phyloP scores from a whole-genome alignment of 2,113 vertebrate genomes.

The Muntiacus muntjak region DNA sequence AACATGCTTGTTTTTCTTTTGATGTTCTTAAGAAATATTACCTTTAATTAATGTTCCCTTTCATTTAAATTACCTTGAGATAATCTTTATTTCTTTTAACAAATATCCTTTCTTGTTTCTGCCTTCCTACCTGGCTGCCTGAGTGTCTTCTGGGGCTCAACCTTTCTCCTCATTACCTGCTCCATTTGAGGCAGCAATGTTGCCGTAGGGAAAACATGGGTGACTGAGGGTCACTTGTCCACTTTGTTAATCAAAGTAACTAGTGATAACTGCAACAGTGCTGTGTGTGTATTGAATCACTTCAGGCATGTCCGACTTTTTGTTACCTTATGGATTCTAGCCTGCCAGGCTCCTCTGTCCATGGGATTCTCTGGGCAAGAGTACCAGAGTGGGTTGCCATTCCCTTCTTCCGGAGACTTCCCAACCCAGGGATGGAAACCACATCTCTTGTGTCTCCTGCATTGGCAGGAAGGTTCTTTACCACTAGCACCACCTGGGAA shows the following conservation, averaged over 20 bases:
- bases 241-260: not conserved
- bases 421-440: not conserved
- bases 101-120: not conserved
- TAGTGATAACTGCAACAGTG: not conserved
- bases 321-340: not conserved
- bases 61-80: not conserved
- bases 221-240: not conserved
- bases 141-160: not conserved
- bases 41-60: not conserved
- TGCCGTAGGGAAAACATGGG: not conserved
- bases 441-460: not conserved
- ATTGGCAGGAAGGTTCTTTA: not conserved
- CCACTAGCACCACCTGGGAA: not conserved
- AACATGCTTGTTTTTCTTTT: not conserved
- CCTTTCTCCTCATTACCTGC: not conserved
- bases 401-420: not conserved
- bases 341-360: not conserved
- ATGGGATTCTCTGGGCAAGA: not conserved
- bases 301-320: not conserved
- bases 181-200: not conserved
- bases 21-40: not conserved
- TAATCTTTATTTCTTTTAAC: constrained; percentile 21
- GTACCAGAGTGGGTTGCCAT: not conserved
- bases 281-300: not conserved
- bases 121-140: not conserved